Evolutionary conservation across 1,140 invertebrate species (phyloP).

Genomic region (Eulimnadia texana): DNA sequence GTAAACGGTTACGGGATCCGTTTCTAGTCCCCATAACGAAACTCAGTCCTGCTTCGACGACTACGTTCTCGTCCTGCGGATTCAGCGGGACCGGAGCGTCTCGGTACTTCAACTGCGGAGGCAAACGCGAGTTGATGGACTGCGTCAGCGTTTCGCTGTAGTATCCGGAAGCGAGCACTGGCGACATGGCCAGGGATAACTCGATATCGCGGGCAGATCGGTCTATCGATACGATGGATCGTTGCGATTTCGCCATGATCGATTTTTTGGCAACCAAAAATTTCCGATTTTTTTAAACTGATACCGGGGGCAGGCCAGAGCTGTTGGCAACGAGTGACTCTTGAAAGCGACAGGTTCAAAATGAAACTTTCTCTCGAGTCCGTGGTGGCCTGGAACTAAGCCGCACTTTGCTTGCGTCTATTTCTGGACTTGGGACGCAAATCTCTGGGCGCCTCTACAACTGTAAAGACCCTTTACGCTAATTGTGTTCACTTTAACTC

Average conservation of each 20-base stretch:
- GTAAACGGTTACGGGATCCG: background rate
- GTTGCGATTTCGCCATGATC: background rate
- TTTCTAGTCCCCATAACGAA: constrained; percentile 44
- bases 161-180: constrained; percentile 13
- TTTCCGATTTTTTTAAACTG: background rate
- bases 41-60: constrained; percentile 62
- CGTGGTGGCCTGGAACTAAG: no score
- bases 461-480: no score
- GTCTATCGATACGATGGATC: background rate
- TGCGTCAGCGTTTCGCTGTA: constrained; percentile 15
- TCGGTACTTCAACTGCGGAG: constrained; percentile 36
- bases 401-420: background rate
- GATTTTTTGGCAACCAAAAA: background rate
- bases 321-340: background rate
- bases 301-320: background rate
- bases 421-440: no score
- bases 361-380: no score
- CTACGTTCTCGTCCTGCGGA: constrained; percentile 50
- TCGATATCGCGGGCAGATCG: constrained; percentile 5
- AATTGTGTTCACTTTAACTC: no score
- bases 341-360: background rate
- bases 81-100: constrained; percentile 26
- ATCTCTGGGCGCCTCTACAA: no score
- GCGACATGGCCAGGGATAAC: constrained; percentile 14
- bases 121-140: constrained; percentile 24